phyloP scores from a whole-genome alignment of 2,113 vertebrate species.

The Neodontobutis hainanensis region DNA sequence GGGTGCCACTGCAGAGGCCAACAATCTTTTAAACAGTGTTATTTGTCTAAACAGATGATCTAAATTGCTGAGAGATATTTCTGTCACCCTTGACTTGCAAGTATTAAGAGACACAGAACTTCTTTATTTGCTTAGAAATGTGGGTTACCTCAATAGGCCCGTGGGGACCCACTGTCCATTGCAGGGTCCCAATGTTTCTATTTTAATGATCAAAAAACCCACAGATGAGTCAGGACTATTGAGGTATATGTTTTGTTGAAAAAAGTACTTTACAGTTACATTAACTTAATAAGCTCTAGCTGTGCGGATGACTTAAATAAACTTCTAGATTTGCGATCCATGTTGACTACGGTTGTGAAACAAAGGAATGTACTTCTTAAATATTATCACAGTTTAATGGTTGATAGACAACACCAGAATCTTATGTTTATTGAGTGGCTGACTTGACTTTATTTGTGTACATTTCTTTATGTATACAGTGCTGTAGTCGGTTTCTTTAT shows the following conservation, averaged over 20 bases:
- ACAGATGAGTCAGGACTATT: neutral
- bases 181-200: constrained; percentile 18
- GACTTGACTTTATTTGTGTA: constrained; percentile 35
- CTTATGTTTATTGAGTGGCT: constrained; percentile 38
- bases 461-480: constrained; percentile 21
- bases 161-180: constrained; percentile 15
- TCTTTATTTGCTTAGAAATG: constrained; percentile 50
- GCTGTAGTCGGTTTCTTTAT: constrained; percentile 33
- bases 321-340: constrained; percentile 10
- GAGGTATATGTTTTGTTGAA: neutral
- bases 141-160: constrained; percentile 29
- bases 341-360: constrained; percentile 27
- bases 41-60: constrained; percentile 62
- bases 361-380: constrained; percentile 55
- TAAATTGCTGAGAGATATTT: constrained; percentile 41
- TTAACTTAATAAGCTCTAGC: constrained; percentile 1
- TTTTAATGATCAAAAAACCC: constrained; percentile 20
- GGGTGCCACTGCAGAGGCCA: constrained; percentile 36
- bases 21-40: constrained; percentile 52
- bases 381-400: constrained; percentile 32
- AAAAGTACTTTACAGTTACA: neutral
- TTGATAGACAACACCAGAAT: constrained; percentile 30
- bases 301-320: constrained; percentile 44
- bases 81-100: constrained; percentile 33
- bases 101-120: constrained; percentile 33